phyloP scores from a whole-genome alignment of 2,888 invertebrate genomes.

The Lottia scabra region DNA sequence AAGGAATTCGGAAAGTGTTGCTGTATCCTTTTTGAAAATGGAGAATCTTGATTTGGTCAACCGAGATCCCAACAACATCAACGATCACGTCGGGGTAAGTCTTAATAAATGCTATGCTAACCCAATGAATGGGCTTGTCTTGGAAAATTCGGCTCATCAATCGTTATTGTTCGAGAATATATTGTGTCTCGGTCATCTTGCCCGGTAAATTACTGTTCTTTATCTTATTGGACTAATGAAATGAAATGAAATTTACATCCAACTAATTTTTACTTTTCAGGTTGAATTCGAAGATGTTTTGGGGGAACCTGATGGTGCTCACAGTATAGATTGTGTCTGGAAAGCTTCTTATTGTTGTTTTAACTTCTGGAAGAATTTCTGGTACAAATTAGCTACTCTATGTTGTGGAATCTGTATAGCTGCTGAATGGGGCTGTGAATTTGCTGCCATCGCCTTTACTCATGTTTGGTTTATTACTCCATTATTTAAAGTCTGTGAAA shows the following conservation, averaged over 20 bases:
- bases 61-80: constrained; percentile 79
- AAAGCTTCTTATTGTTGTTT: constrained; percentile 76
- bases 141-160: too few relatives aligned
- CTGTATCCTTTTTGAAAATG: background rate
- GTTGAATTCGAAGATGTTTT: constrained; percentile 53
- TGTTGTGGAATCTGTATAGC: constrained; percentile 79
- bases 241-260: too few relatives aligned
- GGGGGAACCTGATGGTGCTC: constrained; percentile 60
- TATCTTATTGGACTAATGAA: too few relatives aligned
- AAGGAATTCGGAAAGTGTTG: too few relatives aligned
- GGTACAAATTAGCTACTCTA: constrained; percentile 79
- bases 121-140: too few relatives aligned
- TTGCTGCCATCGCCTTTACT: constrained; percentile 72
- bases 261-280: constrained; percentile 26
- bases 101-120: too few relatives aligned
- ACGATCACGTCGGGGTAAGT: constrained; percentile 78
- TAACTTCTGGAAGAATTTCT: constrained; percentile 76
- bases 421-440: constrained; percentile 71
- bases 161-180: too few relatives aligned
- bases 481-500: constrained; percentile 76
- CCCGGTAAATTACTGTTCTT: too few relatives aligned
- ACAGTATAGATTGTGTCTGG: constrained; percentile 78
- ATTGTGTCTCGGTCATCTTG: too few relatives aligned
- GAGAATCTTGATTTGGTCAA: constrained; percentile 74
- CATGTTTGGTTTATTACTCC: constrained; percentile 83